Evolutionary conservation across 1,140 invertebrate genomes (phyloP).

Genomic region (Trinorchestia longiramus): DNA sequence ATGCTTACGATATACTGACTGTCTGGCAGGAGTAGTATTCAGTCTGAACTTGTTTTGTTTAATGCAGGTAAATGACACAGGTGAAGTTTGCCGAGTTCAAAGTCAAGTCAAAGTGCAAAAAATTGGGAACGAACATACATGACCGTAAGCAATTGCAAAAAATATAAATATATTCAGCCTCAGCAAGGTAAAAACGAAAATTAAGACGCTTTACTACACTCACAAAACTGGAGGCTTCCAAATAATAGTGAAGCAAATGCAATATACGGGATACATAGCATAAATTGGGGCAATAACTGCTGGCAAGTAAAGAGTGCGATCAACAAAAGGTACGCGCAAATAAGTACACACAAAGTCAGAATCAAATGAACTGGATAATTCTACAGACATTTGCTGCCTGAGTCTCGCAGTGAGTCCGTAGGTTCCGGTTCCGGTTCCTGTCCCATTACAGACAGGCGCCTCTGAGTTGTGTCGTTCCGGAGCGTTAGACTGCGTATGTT

Average conservation of each 20-base stretch:
- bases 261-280: not conserved
- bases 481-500: conserved; percentile 2
- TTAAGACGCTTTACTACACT: not conserved
- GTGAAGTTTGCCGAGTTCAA: not conserved
- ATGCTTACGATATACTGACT: no score
- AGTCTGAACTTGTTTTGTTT: not conserved
- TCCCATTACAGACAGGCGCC: not conserved
- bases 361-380: not conserved
- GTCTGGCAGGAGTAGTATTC: not conserved
- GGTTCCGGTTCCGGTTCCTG: not conserved
- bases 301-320: not conserved
- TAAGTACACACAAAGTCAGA: not conserved
- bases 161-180: not conserved
- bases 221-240: not conserved
- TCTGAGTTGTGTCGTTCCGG: not conserved
- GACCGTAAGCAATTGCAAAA: not conserved
- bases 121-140: not conserved
- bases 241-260: not conserved
- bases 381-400: conserved; percentile 10
- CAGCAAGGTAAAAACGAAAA: not conserved
- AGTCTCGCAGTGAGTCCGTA: conserved; percentile 15
- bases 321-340: not conserved
- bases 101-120: not conserved
- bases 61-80: not conserved
- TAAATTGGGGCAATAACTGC: not conserved